Conservation (phyloP, 2,113 vertebrate genomes). For the Pampusana beccarii region DNA sequence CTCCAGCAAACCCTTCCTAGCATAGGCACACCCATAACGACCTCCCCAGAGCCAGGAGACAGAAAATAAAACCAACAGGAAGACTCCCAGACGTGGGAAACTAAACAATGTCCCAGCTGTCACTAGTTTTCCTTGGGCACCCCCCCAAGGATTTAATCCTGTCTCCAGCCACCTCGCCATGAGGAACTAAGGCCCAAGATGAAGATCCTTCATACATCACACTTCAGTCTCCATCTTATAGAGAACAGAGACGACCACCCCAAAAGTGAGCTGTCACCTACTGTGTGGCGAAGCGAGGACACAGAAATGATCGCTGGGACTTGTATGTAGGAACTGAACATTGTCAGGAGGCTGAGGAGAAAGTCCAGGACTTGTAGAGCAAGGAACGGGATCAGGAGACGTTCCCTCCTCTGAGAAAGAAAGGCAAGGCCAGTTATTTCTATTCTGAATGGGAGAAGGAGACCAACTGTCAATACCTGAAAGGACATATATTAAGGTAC, state of each 20-base stretch:
- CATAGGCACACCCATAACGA: background rate
- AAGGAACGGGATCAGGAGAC: constrained; percentile 78
- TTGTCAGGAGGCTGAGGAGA: constrained; percentile 75
- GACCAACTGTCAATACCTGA: background rate
- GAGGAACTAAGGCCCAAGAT: background rate
- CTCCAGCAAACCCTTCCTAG: background rate
- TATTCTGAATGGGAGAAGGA: background rate
- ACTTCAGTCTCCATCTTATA: background rate
- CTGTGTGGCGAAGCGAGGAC: constrained; percentile 31
- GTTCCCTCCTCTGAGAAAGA: constrained; percentile 67
- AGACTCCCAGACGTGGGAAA: background rate
- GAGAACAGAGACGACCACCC: background rate
- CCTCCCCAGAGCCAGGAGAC: background rate
- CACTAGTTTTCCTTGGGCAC: background rate
- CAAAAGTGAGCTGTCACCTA: constrained; percentile 28
- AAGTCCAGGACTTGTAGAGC: constrained; percentile 80
- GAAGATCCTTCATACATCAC: background rate
- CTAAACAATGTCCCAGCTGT: background rate
- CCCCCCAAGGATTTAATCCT: background rate
- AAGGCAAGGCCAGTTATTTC: background rate
- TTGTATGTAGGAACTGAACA: constrained; percentile 76
- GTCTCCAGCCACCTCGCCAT: background rate
- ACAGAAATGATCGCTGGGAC: constrained; percentile 64
- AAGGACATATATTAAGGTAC: background rate
- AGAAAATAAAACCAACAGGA: background rate